Evolutionary conservation across 1,140 invertebrate species (phyloP), one percentile per base, ranked within the genome.

Genomic region (Drosophila paulistorum): DNA sequence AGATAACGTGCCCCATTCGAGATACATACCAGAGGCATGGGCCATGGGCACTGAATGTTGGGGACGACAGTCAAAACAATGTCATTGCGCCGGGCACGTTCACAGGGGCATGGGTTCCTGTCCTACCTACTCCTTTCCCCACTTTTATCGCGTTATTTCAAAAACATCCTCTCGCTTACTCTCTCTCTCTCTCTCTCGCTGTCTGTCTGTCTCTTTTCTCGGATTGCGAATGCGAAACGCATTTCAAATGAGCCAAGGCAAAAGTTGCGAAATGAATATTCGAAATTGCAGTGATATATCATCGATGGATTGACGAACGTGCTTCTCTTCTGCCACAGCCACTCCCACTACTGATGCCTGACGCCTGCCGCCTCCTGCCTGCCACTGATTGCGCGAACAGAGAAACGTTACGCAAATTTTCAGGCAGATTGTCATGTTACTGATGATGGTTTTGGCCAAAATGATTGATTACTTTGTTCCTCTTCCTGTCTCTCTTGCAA

Each of bases 381-480:
- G 37, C 26, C 37, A 23, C 45, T 67, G 41, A 58, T 54, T 66
- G 33, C 11, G 39, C 39, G 30, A 66, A 68, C 65, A 71, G 64
- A 78, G 65, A 62, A 65, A 81, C 73, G 70, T 69, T 89, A 83
- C 83, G 80, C 80, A 83, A 87, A 73, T 79, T 77, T 65, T 80
- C 68, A 80, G 80, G 70, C 83, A 83, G 70, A 84, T 87, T 87
- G 83, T 87, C 83, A 89, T 87, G 77, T 84, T 87, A 67, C 80
- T 74, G 83, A 84, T 80, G 83, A 80, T 51, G 45, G 45, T 51
- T 48, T 89, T 77, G 71, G 39, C 39, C 74, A 71, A 84, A 80
- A 87, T 87, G 83, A 87, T 87, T 87, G 84, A 87, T 87, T 80
- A 79, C 83, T 77, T 80, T 80, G 84, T 87, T 89, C 80, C 84